Evolutionary conservation across 2,888 invertebrate species (phyloP).

Genomic region (Eupithecia subumbrata): DNA sequence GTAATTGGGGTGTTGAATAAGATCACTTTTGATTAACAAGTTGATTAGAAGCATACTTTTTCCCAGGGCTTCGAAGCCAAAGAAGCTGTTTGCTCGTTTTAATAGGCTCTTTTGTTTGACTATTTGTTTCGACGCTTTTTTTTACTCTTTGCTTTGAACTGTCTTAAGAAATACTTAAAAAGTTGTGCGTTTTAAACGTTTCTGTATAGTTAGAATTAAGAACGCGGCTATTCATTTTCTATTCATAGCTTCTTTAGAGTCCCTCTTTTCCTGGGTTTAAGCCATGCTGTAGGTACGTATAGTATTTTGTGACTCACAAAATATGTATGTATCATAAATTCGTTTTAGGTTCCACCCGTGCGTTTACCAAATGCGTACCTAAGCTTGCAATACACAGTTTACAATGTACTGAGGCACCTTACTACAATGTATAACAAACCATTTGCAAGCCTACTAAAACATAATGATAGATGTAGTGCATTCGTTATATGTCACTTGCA

Average conservation of each 20-base stretch:
- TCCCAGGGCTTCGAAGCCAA: background rate
- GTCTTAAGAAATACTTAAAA: background rate
- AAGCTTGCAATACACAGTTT: background rate
- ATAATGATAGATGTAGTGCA: slow-evolving; percentile 37
- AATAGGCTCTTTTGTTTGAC: background rate
- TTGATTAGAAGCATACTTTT: slow-evolving; percentile 14
- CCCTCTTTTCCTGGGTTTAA: background rate
- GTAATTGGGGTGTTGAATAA: slow-evolving; percentile 11
- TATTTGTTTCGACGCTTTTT: background rate
- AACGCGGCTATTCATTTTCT: background rate
- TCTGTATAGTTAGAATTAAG: background rate
- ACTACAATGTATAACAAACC: background rate
- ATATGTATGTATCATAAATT: no score
- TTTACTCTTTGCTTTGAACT: background rate
- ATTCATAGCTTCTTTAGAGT: background rate
- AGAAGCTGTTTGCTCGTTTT: background rate
- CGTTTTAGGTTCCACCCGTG: no score
- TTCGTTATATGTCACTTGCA: slow-evolving; percentile 41
- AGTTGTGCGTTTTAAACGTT: background rate
- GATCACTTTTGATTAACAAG: slow-evolving; percentile 15
- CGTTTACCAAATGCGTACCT: no score
- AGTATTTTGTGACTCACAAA: no score
- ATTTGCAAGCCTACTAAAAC: background rate
- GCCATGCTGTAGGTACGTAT: background rate
- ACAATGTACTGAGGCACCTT: background rate